Evolutionary conservation across 2,797 vertebrate species (phyloP), one percentile per base, ranked within the genome.

Genomic region (Eulemur mongoz): DNA sequence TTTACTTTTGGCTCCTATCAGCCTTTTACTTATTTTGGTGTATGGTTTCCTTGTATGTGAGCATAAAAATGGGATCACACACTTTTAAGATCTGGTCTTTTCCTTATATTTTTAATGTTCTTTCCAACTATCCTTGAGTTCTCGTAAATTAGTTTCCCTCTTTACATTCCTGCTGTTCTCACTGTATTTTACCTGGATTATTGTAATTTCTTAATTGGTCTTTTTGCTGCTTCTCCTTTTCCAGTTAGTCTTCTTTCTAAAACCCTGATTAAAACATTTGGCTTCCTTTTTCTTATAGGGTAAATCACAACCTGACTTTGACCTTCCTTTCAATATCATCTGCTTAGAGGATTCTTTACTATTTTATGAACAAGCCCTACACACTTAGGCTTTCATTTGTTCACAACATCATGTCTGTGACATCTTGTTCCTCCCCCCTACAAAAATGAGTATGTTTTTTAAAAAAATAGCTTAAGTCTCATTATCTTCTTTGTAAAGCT

Each of bases 241-340:
- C 38, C 27, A 79, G 32, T 43, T 65, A 57, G 67, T 93, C 9
- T 92, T 72, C 30, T 89, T 95, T 94, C 80, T 95, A 54, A 86
- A 91, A 54, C 18, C 22, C 32, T 40, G 72, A 61, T 85, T 43
- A 92, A 79, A 59, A 72, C 32, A 72, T 59, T 65, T 81, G n/a
- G 3, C 27, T 84, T 91, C 27, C 27, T 75, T 85, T 92, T 67
- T 75, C 82, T 90, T 72, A 1, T 32, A 67, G 27, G 14, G 22
- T 85, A 70, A 63, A 52, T 83, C 57, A 63, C 76, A 65, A 38
- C 4, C 32, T 91, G 80, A 73, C 38, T 89, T 85, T 75, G 69
- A 48, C 15, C 4, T 89, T 54, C 4, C n/a, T 92, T 92, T 89
- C 27, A 70, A 1, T 86, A 80, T 84, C 30, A 65, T 91, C 10